These are phyloP conservation scores for Phalacrocorax aristotelis DNA, from an alignment of 2,113 vertebrate genomes.

Conservation along the genomic window DNA sequence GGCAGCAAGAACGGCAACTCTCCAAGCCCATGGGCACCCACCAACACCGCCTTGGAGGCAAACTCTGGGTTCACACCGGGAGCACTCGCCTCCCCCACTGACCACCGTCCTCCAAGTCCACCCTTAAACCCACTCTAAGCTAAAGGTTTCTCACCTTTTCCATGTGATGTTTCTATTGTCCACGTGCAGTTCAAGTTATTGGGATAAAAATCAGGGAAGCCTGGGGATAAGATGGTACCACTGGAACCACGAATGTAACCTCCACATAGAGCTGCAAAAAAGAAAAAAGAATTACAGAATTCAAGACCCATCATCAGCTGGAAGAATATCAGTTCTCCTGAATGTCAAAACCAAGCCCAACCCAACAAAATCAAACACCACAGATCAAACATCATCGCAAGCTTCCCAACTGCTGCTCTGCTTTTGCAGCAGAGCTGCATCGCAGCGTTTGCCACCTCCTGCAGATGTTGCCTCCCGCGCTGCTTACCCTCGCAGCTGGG, in stretches of 20 bases:
- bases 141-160: constrained; percentile 84
- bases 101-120: fast-evolving
- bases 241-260: constrained; percentile 92
- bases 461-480: fast-evolving
- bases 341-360: not conserved
- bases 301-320: not conserved
- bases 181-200: constrained; percentile 99
- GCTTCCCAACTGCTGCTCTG: fast-evolving
- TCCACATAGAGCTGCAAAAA: constrained; percentile 87
- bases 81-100: not conserved
- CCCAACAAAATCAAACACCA: not conserved
- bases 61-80: not conserved
- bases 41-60: not conserved
- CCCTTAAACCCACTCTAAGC: not conserved
- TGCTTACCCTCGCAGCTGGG: constrained; percentile 93
- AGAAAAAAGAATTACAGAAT: not conserved
- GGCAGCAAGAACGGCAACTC: not conserved
- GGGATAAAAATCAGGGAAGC: constrained; percentile 98
- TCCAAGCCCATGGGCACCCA: not conserved
- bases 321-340: not conserved
- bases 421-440: not conserved
- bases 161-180: constrained; percentile 95
- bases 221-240: constrained; percentile 94
- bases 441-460: fast-evolving
- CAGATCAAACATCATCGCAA: fast-evolving